Conservation (phyloP, 2,888 invertebrate species). For the Pollenia amentaria region DNA sequence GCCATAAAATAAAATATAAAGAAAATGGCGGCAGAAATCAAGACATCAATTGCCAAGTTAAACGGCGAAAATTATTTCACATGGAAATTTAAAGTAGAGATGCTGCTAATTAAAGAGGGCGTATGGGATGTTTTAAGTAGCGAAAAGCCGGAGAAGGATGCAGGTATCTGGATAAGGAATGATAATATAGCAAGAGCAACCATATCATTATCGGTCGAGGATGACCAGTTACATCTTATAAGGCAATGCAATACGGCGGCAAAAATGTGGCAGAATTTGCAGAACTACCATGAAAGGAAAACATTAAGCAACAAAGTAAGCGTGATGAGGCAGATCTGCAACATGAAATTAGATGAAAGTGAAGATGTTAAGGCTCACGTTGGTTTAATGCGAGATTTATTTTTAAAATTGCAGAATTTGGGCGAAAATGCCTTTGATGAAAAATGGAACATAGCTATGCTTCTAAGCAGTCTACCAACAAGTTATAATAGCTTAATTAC, state of each 20-base stretch:
- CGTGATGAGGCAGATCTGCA: conserved; percentile 4
- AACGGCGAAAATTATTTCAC: conserved; percentile 21
- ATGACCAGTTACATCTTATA: background rate
- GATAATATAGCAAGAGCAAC: conserved; percentile 2
- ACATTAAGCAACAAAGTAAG: conserved; percentile 3
- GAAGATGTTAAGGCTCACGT: background rate
- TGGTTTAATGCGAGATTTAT: too few species aligned
- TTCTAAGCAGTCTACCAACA: background rate
- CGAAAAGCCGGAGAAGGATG: background rate
- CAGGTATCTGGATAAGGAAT: background rate
- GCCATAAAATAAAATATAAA: background rate
- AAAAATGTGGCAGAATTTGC: background rate
- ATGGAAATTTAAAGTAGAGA: conserved; percentile 5
- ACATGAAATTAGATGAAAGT: too few species aligned
- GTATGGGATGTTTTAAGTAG: conserved; percentile 13
- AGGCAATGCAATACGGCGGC: background rate
- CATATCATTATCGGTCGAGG: background rate
- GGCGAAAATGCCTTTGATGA: too few species aligned
- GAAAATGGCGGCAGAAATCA: conserved; percentile 24
- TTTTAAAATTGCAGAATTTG: too few species aligned
- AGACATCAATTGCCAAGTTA: conserved; percentile 12
- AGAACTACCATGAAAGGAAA: conserved; percentile 7
- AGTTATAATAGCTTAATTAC: conserved; percentile 43
- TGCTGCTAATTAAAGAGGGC: conserved; percentile 25
- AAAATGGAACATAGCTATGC: too few species aligned